A percentile compares a stretch with the other conserved stretches of the same genome.
Evolutionary conservation across 1,140 invertebrate genomes (phyloP).

Genomic region (Diprion similis): DNA sequence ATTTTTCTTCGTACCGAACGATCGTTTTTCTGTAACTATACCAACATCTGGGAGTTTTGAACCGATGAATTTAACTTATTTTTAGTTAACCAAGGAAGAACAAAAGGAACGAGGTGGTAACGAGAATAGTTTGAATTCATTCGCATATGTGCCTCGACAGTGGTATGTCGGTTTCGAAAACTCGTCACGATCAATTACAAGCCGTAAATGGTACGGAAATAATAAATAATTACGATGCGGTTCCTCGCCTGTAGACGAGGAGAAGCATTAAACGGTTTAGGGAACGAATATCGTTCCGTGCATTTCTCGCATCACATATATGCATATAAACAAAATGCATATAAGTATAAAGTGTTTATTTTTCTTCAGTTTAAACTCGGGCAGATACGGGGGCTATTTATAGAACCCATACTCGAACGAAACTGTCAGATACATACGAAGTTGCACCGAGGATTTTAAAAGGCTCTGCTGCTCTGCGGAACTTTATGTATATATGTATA

Average conservation of each 20-base stretch:
- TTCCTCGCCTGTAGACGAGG: neutral
- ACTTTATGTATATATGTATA: no score
- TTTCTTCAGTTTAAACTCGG: slow-evolving; percentile 38
- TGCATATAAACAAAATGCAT: neutral
- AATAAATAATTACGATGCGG: neutral
- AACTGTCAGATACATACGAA: slow-evolving; percentile 35
- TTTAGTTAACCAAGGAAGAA: no score
- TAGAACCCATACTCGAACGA: slow-evolving; percentile 37
- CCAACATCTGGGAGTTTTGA: no score
- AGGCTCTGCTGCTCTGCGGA: no score
- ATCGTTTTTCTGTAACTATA: no score
- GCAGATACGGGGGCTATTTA: slow-evolving; percentile 46
- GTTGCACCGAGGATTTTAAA: no score
- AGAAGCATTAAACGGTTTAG: no score
- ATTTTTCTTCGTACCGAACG: no score
- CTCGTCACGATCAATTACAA: slow-evolving; percentile 2
- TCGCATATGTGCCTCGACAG: no score
- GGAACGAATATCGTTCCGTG: neutral
- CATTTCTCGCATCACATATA: neutral
- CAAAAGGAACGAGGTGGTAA: no score
- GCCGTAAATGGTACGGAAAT: neutral
- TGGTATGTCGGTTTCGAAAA: neutral
- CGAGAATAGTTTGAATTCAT: no score
- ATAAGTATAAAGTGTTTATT: slow-evolving; percentile 33
- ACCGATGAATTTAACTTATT: no score